These are phyloP conservation scores for Drosophila equinoxialis DNA, from an alignment of 1,140 invertebrate species.

Conservation along the genomic window DNA sequence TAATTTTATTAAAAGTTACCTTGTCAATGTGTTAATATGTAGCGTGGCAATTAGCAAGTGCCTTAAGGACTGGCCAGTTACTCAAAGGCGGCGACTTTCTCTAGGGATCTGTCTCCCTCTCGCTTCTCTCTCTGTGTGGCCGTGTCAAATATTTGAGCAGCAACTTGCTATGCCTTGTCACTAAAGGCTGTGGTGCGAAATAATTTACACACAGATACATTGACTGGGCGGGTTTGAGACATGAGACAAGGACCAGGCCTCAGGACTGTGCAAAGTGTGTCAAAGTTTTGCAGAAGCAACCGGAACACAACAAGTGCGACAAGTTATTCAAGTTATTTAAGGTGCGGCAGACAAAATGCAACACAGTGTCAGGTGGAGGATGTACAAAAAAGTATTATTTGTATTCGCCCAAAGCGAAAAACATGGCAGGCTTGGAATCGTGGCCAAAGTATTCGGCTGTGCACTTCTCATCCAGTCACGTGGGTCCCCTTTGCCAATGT, in stretches of 20 bases:
- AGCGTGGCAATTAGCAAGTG: slow-evolving; percentile 2
- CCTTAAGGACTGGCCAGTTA: slow-evolving; percentile 3
- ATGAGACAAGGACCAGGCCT: background rate
- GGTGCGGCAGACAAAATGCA: slow-evolving; percentile 39
- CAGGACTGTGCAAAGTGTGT: slow-evolving; percentile 31
- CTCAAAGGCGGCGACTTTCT: background rate
- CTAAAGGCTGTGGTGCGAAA: slow-evolving; percentile 4
- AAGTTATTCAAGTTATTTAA: slow-evolving; percentile 70
- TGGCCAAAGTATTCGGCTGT: background rate
- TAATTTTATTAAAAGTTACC: slow-evolving; percentile 9
- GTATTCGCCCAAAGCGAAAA: slow-evolving; percentile 35
- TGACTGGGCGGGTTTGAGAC: background rate
- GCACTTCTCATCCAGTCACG: slow-evolving; percentile 40
- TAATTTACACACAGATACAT: slow-evolving; percentile 17
- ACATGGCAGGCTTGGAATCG: slow-evolving; percentile 32
- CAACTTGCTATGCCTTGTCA: background rate
- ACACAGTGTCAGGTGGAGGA: slow-evolving; percentile 29
- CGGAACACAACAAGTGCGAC: slow-evolving; percentile 45
- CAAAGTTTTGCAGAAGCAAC: slow-evolving; percentile 43
- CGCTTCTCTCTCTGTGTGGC: background rate
- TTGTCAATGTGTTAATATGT: background rate
- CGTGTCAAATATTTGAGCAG: slow-evolving; percentile 15
- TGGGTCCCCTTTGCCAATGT: slow-evolving; percentile 40
- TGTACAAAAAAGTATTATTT: slow-evolving; percentile 65
- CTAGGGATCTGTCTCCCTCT: background rate